phyloP scores from a whole-genome alignment of 1,140 invertebrate species.

The Thaumatotibia leucotreta region DNA sequence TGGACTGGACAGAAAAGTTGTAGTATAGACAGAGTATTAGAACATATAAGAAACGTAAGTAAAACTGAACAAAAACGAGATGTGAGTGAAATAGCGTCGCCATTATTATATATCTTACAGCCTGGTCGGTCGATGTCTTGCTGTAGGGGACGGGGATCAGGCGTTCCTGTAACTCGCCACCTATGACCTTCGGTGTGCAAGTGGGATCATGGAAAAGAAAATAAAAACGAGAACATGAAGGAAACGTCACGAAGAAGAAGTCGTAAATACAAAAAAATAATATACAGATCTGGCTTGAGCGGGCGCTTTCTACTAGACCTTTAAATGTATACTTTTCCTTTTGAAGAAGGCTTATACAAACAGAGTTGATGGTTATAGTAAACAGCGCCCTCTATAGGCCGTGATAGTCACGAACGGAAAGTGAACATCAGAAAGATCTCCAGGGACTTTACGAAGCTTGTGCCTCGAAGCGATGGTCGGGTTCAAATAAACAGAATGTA shows the following conservation, averaged over 20 bases:
- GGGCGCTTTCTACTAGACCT: background rate
- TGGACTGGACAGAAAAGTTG: conserved; percentile 30
- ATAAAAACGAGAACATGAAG: conserved; percentile 74
- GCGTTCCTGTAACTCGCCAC: conserved; percentile 99
- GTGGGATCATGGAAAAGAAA: conserved; percentile 83
- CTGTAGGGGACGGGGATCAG: conserved; percentile 99
- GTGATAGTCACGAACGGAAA: conserved; percentile 44
- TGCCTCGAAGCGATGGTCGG: conserved; percentile 64
- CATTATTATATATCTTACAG: conserved; percentile 86
- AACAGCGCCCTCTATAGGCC: conserved; percentile 41
- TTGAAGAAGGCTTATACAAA: background rate
- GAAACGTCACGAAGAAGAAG: conserved; percentile 52
- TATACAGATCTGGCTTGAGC: conserved; percentile 4
- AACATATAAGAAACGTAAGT: conserved; percentile 58
- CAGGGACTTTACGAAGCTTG: conserved; percentile 55
- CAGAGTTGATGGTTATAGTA: background rate
- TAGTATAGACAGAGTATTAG: conserved; percentile 45
- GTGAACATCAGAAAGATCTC: conserved; percentile 35
- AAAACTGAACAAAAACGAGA: conserved; percentile 39
- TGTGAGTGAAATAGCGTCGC: conserved; percentile 57
- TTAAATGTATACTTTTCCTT: too few species aligned
- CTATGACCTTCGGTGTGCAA: conserved; percentile 94
- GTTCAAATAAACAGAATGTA: conserved; percentile 57
- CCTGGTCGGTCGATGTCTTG: conserved; percentile 99
- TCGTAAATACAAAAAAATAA: conserved; percentile 4